Evolutionary conservation across 2,113 vertebrate genomes (phyloP).

Genomic region (Lophura nycthemera): DNA sequence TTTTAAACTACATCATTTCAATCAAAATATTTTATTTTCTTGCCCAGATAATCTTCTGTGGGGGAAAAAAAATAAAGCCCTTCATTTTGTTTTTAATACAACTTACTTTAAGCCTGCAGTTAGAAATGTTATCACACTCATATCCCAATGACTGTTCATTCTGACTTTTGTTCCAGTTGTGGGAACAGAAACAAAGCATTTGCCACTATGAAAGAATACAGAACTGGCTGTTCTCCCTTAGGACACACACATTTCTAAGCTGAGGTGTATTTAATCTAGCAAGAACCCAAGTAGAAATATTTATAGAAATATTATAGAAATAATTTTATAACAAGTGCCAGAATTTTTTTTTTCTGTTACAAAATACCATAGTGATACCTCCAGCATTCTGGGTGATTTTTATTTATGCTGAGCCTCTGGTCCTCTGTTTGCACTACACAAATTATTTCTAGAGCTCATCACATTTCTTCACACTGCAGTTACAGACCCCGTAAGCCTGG

Average conservation of each 20-base stretch:
- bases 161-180: not conserved
- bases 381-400: not conserved
- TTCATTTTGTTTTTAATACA: not conserved
- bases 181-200: not conserved
- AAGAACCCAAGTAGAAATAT: not conserved
- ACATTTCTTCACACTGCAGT: not conserved
- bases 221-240: not conserved
- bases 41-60: not conserved
- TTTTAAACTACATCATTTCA: not conserved
- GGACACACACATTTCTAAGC: not conserved
- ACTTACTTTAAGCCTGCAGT: not conserved
- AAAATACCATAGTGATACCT: not conserved
- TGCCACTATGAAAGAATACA: not conserved
- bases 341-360: not conserved
- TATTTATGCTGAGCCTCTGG: not conserved
- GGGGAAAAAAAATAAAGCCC: not conserved
- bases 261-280: not conserved
- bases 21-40: not conserved
- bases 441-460: not conserved
- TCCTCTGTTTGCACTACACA: not conserved
- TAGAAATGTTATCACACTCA: not conserved
- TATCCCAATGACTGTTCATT: not conserved
- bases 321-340: not conserved
- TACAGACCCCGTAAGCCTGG: not conserved
- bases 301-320: not conserved